Evolutionary conservation across 2,113 vertebrate species (phyloP).

Genomic region (Xyliphius kryptos): DNA sequence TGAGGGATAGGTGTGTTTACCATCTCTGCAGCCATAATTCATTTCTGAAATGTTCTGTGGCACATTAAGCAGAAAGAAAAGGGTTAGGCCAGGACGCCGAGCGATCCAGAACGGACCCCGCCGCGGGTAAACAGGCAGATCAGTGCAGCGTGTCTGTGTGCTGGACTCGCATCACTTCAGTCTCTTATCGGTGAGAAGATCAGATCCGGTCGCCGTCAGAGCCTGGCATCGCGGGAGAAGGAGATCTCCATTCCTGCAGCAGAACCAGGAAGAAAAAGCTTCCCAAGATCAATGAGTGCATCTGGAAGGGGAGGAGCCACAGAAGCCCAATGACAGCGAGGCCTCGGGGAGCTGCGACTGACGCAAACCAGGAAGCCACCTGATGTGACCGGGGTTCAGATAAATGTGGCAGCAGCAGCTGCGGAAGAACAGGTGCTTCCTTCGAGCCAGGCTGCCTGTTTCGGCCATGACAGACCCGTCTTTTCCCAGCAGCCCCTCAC

Average conservation of each 20-base stretch:
- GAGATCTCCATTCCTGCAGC: conserved; percentile 32
- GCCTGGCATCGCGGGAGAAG: neutral
- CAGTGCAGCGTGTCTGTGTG: too few relatives aligned
- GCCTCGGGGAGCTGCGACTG: conserved; percentile 58
- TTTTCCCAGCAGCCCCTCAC: conserved; percentile 60
- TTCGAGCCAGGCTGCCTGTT: conserved; percentile 55
- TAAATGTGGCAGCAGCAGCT: conserved; percentile 59
- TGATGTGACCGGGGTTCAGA: conserved; percentile 70
- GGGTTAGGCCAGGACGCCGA: conserved; percentile 29
- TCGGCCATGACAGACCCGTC: conserved; percentile 61
- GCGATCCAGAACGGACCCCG: too few relatives aligned
- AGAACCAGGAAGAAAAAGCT: conserved; percentile 40
- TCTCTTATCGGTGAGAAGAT: too few relatives aligned
- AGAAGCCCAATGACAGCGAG: conserved; percentile 48
- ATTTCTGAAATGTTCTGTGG: conserved; percentile 51
- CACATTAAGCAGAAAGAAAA: conserved; percentile 45
- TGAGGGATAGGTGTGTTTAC: conserved; percentile 38
- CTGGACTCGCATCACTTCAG: too few relatives aligned
- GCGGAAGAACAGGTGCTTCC: conserved; percentile 70
- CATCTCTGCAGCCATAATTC: conserved; percentile 44
- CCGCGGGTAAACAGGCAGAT: too few relatives aligned
- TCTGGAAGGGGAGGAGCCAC: conserved; percentile 55
- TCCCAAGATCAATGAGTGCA: conserved; percentile 57
- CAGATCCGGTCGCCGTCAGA: too few relatives aligned
- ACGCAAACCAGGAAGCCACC: conserved; percentile 72